A percentile compares a stretch with the other conserved stretches of the same genome.
These are phyloP conservation scores for Paragorgia papillata DNA, from an alignment of 92 coral and sea anemone genomes.

Conservation along the genomic window DNA sequence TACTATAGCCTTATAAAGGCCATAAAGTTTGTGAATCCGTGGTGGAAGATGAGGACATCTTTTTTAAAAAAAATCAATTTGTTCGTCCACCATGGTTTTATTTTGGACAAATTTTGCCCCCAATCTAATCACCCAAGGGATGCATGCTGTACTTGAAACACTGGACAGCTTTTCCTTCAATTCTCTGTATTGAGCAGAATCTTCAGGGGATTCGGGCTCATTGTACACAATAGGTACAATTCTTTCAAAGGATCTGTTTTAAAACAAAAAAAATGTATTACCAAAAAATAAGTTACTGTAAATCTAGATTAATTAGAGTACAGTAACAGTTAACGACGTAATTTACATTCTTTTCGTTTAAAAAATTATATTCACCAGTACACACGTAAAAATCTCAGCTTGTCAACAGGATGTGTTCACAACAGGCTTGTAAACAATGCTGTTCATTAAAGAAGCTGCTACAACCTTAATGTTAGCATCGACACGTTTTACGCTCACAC, in stretches of 20 bases:
- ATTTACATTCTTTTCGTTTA: too few species aligned
- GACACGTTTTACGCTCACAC: too few species aligned
- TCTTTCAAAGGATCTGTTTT: conserved; percentile 44
- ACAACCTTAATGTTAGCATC: too few species aligned
- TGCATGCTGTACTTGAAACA: conserved; percentile 17
- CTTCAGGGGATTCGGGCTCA: conserved; percentile 38
- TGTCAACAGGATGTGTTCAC: too few species aligned
- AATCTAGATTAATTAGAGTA: background rate
- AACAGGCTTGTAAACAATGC: too few species aligned
- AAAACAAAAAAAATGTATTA: background rate
- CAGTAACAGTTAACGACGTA: background rate
- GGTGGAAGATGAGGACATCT: conserved; percentile 12
- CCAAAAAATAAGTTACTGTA: background rate
- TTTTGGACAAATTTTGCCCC: conserved; percentile 24
- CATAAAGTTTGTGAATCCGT: conserved; percentile 40
- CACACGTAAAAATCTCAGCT: too few species aligned
- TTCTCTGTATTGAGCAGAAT: conserved; percentile 40
- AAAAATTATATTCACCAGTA: too few species aligned
- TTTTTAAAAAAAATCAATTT: conserved; percentile 21
- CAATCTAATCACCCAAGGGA: conserved; percentile 42
- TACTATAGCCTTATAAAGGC: conserved; percentile 52
- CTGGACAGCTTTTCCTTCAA: conserved; percentile 11
- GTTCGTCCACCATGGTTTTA: conserved; percentile 36
- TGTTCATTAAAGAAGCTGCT: too few species aligned
- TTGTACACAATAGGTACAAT: conserved; percentile 46